Base-by-base conservation (phyloP, 2,113 vertebrate species). In the Hypanus sabinus region DNA sequence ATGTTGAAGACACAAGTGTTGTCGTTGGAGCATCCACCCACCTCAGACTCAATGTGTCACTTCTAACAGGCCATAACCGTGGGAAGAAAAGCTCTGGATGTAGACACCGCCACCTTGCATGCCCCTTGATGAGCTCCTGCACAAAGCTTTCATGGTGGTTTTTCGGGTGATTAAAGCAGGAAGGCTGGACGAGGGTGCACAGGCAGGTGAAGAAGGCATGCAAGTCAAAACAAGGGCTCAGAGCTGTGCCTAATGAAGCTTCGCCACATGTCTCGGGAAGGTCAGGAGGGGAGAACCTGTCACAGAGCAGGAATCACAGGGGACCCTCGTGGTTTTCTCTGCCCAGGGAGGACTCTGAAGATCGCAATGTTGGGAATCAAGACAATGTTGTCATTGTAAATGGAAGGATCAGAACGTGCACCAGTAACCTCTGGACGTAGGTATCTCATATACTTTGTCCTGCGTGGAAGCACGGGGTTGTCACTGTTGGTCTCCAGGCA, bases 401-500 rank as follows among this genome's bases (percentile, higher is more conserved):
- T 98, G 20, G 97, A 96, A 88, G 98, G 96, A 95, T 98, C 98
- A n/a, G n/a, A n/a, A n/a, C n/a, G 95, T 98, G 95, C 95, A 99
- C 99, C 94, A 99, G 94, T 98, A 99, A 95, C 97, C 98, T 95
- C 98, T 97, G 12, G 98, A 98, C 97, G 99, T 98, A 75, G 97
- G 95, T 94, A 99, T 95, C 0, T 98, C 98, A 16, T 98, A 97
- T 12, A 97, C 97, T 96, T 99, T 99, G 96, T 99, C 98, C 98
- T 99, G 91, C 38, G 95, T 94, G 94, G 94, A 76, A 95, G 94
- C 85, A 90, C 30, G 68, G 18, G 68, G 1, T 70, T 70, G 68
- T 2, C 68, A 14, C 1, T 68, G 65, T 68, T 33, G 65, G 65
- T 68, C 60, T 90, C 16, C 60, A 33, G 30, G 57, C 27, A 62